Percentiles rank a stretch among this genome's conserved stretches.
Conservation (phyloP, 1,140 invertebrate species). For the Temnothorax nylanderi region DNA sequence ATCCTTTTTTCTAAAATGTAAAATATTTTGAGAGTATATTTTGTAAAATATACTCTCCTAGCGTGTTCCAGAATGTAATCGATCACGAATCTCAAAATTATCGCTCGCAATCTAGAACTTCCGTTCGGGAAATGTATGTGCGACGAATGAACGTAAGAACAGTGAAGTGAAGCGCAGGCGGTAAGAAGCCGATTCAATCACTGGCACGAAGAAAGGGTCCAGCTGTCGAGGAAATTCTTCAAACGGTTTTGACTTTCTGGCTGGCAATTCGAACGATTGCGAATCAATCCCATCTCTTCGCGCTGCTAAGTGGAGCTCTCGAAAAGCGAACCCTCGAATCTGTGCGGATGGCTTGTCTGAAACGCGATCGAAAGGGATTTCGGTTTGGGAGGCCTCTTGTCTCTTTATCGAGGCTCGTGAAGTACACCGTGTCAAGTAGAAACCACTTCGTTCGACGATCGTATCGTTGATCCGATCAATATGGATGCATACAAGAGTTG, state of each 20-base stretch:
- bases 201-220: slow-evolving; percentile 8
- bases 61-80: not conserved
- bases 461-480: slow-evolving; percentile 26
- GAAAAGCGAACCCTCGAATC: slow-evolving; percentile 59
- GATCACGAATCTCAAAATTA: slow-evolving; percentile 13
- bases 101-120: slow-evolving; percentile 35
- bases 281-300: slow-evolving; percentile 1
- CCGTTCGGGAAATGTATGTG: not conserved
- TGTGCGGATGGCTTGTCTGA: slow-evolving; percentile 52
- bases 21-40: not conserved
- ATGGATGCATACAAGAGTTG: slow-evolving; percentile 21
- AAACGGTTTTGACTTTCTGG: slow-evolving; percentile 48
- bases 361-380: slow-evolving; percentile 66
- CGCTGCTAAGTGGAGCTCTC: slow-evolving; percentile 44
- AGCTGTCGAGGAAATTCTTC: slow-evolving; percentile 40
- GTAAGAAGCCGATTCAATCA: slow-evolving; percentile 52
- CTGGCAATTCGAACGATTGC: slow-evolving; percentile 28
- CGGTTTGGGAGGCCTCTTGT: slow-evolving; percentile 13
- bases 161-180: slow-evolving; percentile 5
- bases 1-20: not conserved
- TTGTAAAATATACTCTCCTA: not conserved
- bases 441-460: slow-evolving; percentile 22
- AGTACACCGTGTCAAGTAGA: slow-evolving; percentile 26
- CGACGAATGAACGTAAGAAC: slow-evolving; percentile 6
- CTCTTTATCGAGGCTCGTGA: slow-evolving; percentile 56